phyloP scores from a whole-genome alignment of 2,113 vertebrate genomes.

The Raja brachyura region DNA sequence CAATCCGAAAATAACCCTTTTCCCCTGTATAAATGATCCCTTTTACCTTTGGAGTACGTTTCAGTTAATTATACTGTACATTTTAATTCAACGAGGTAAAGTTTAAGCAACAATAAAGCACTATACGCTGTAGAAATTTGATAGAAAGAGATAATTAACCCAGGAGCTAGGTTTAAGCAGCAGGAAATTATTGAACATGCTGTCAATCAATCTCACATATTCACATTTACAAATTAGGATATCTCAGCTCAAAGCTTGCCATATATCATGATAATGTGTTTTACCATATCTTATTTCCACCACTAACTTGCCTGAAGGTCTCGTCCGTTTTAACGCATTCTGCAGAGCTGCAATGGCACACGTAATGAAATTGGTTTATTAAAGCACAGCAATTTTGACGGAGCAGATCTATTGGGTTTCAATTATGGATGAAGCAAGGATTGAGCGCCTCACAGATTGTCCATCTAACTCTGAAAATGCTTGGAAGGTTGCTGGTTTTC shows the following conservation, averaged over 20 bases:
- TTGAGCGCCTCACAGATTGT: neutral
- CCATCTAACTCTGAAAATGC: neutral
- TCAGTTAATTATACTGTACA: neutral
- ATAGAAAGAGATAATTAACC: neutral
- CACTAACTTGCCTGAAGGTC: neutral
- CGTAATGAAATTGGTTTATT: neutral
- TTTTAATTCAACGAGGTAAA: conserved; percentile 15
- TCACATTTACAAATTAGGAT: neutral
- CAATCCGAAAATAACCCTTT: neutral
- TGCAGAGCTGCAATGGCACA: neutral
- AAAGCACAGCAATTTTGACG: neutral
- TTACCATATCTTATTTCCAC: neutral
- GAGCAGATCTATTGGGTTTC: neutral
- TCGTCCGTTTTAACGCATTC: neutral
- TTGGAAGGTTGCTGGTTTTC: neutral
- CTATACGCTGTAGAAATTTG: neutral
- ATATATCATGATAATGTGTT: neutral
- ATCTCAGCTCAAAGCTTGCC: neutral
- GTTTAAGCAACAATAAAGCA: neutral
- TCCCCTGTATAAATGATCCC: neutral
- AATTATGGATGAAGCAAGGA: neutral
- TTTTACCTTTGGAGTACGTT: neutral
- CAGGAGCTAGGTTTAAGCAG: neutral
- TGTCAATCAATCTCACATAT: conserved; percentile 2
- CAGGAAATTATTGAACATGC: neutral